Evolutionary conservation across 2,797 vertebrate species (phyloP), one percentile per base, ranked within the genome.

Genomic region (Pampus argenteus): DNA sequence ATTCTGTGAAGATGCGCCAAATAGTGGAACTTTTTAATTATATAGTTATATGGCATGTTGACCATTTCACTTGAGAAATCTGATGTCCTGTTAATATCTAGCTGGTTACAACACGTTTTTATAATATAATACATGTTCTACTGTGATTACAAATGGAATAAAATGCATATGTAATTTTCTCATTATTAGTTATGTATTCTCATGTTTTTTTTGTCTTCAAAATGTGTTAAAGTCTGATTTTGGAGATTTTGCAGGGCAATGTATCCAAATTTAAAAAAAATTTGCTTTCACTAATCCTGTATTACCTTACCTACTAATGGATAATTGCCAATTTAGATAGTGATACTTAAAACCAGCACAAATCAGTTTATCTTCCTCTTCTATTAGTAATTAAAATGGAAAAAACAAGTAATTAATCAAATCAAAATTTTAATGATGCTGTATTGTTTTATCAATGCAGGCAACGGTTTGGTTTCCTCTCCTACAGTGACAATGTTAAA

Each of bases 21-120:
- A 28, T 13, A 56, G 2, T 25, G 8, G n/a, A 31, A 29, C 3
- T 2, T n/a, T 64, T 40, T 61, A 61, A 60, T 61, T 66, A 40
- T 48, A 40, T 70, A 47, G 70, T 60, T 50, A 64, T 47, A 18
- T 25, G 3, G 26, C 0, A 22, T 29, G 38, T 45, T 20, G 38
- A 9, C 8, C 7, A 51, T 40, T 42, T 56, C 17, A 51, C 14
- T 28, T 45, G 11, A 44, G 23, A 52, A 20, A 47, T 28, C 9
- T 60, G 4, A 59, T n/a, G 29, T 52, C n/a, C 22, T 34, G 15
- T 38, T 25, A 15, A 45, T 51, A 23, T 71, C 15, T 38, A 8
- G 7, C 29, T 54, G 28, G 20, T 67, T 29, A 36, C 18, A 61
- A 23, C 42, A 54, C 50, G 48, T 47, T 25, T 78, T 51, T 29